phyloP scores from a whole-genome alignment of 1,140 invertebrate genomes.

The Ridgeia piscesae region DNA sequence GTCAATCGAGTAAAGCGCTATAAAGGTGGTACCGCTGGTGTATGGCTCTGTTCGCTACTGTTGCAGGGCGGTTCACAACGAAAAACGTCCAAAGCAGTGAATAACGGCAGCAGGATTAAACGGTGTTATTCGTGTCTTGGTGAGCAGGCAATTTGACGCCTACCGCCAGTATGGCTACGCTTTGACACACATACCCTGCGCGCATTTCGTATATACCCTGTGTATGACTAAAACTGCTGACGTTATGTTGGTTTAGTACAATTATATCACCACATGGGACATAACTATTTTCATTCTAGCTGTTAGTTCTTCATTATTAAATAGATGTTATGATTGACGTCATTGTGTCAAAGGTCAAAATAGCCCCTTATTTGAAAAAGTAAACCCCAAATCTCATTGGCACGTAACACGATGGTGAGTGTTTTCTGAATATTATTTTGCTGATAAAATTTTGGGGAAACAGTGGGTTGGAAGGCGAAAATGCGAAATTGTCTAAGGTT shows the following conservation, averaged over 20 bases:
- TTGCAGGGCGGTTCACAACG: neutral
- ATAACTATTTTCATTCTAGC: neutral
- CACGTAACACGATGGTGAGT: constrained; percentile 64
- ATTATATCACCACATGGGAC: neutral
- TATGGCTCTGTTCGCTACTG: neutral
- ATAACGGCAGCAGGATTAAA: neutral
- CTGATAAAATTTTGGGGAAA: constrained; percentile 62
- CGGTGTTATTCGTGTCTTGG: neutral
- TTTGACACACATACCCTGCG: neutral
- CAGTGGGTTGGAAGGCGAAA: constrained; percentile 39
- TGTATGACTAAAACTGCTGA: neutral
- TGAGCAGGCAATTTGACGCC: neutral
- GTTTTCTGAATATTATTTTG: constrained; percentile 64
- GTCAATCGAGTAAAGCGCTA: neutral
- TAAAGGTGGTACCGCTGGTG: neutral
- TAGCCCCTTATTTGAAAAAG: constrained; percentile 43
- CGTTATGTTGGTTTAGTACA: neutral
- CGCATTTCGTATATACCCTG: neutral
- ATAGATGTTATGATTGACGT: constrained; percentile 28
- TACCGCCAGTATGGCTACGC: neutral
- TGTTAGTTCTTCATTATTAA: neutral
- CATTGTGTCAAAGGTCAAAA: constrained; percentile 47
- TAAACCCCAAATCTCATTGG: constrained; percentile 60
- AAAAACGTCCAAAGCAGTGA: neutral
- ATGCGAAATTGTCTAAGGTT: constrained; percentile 31